A percentile compares a stretch with the other conserved stretches of the same genome.
Evolutionary conservation across 2,888 invertebrate genomes (phyloP).

Genomic region (Balanococcus diminutus): DNA sequence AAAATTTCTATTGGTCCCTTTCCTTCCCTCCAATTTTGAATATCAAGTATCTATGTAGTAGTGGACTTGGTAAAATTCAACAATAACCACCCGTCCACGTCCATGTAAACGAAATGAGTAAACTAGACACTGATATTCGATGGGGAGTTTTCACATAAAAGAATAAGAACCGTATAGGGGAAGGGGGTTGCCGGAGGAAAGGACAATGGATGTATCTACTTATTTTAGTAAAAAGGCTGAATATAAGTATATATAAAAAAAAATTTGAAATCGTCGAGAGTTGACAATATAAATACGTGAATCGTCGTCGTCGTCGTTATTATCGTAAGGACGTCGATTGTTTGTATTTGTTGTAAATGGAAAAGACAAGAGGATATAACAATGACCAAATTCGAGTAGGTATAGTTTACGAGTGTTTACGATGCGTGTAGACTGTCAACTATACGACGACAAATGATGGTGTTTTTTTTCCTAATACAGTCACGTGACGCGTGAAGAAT

Average conservation of each 20-base stretch:
- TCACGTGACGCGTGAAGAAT: not conserved
- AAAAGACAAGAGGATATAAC: not conserved
- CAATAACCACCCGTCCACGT: too few species aligned
- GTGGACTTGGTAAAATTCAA: too few species aligned
- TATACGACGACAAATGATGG: not conserved
- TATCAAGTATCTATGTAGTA: too few species aligned
- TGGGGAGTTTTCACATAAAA: too few species aligned
- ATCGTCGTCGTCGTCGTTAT: too few species aligned
- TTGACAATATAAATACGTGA: not conserved
- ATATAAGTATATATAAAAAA: not conserved
- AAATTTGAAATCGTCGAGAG: not conserved
- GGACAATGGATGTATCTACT: too few species aligned
- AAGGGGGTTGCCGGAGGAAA: too few species aligned
- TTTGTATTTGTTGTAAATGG: not conserved
- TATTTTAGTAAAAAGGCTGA: not conserved
- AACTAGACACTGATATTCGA: too few species aligned
- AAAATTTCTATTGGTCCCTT: too few species aligned
- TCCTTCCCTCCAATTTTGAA: too few species aligned
- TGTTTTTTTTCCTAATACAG: not conserved
- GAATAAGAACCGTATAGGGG: too few species aligned
- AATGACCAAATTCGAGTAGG: not conserved
- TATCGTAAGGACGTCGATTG: not conserved
- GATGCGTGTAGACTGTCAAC: not conserved
- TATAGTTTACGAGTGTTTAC: not conserved
- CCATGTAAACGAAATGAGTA: too few species aligned